These are phyloP conservation scores for Coendou prehensilis DNA, from an alignment of 2,797 vertebrate genomes.

Conservation along the genomic window DNA sequence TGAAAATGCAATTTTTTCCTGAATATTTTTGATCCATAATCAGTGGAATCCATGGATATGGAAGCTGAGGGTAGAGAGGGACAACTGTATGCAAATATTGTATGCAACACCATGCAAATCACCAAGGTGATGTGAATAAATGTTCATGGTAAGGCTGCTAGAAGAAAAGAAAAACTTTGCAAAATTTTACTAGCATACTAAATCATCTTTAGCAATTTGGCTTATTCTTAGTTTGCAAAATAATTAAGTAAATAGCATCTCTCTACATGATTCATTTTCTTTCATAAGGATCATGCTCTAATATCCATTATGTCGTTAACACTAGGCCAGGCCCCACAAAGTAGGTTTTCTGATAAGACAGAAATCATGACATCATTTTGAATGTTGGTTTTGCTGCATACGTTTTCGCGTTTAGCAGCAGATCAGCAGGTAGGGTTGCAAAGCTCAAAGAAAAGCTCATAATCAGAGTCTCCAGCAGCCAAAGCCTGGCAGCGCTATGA, in stretches of 20 bases:
- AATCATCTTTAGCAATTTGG: background rate
- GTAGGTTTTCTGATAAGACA: constrained; percentile 19
- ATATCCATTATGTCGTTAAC: constrained; percentile 50
- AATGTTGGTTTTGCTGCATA: background rate
- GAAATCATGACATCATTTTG: background rate
- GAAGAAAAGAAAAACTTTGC: background rate
- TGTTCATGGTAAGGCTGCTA: background rate
- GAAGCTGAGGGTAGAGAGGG: background rate
- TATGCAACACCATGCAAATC: background rate
- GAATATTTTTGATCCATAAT: background rate
- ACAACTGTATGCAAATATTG: background rate
- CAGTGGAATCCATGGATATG: too few species aligned
- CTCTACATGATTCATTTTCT: constrained; percentile 56
- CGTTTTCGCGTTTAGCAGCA: background rate
- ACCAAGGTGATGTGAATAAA: background rate
- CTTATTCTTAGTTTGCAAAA: constrained; percentile 51
- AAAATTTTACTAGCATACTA: background rate
- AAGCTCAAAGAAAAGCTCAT: background rate
- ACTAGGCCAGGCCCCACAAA: constrained; percentile 37
- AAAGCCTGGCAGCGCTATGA: background rate
- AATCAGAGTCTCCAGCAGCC: background rate
- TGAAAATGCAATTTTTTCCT: background rate
- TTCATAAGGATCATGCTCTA: constrained; percentile 20
- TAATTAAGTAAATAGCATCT: constrained; percentile 58
- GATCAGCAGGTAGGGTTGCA: background rate